Evolutionary conservation across 2,888 invertebrate genomes (phyloP).

Genomic region (Lumbricus terrestris): DNA sequence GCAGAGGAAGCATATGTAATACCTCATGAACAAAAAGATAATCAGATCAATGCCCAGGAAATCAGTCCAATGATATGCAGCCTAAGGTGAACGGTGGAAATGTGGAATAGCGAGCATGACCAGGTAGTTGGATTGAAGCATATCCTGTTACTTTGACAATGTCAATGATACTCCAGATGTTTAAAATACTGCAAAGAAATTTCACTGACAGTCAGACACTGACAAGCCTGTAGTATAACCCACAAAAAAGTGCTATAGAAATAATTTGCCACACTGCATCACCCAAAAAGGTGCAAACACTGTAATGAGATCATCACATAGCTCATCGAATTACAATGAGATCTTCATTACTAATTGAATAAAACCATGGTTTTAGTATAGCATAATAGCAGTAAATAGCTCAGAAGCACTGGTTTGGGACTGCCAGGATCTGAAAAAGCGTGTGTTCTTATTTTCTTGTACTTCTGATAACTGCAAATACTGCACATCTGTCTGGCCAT

Average conservation of each 20-base stretch:
- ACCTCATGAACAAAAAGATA: no score
- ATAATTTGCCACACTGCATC: not conserved
- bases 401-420: not conserved
- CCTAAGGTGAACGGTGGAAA: no score
- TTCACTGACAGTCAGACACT: not conserved
- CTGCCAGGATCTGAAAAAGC: not conserved
- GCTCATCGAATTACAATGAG: not conserved
- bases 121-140: not conserved
- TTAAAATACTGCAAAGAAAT: not conserved
- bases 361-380: not conserved
- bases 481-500: not conserved
- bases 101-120: no score
- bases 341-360: not conserved
- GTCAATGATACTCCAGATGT: not conserved
- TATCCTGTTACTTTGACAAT: not conserved
- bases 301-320: not conserved
- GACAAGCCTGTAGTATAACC: not conserved
- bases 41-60: no score
- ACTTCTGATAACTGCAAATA: not conserved
- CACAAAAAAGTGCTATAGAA: not conserved
- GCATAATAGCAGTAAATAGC: no score
- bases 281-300: not conserved
- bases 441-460: not conserved
- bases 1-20: no score
- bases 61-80: no score